Evolutionary conservation across 2,888 invertebrate species (phyloP).

Genomic region (Oasisia sp.): DNA sequence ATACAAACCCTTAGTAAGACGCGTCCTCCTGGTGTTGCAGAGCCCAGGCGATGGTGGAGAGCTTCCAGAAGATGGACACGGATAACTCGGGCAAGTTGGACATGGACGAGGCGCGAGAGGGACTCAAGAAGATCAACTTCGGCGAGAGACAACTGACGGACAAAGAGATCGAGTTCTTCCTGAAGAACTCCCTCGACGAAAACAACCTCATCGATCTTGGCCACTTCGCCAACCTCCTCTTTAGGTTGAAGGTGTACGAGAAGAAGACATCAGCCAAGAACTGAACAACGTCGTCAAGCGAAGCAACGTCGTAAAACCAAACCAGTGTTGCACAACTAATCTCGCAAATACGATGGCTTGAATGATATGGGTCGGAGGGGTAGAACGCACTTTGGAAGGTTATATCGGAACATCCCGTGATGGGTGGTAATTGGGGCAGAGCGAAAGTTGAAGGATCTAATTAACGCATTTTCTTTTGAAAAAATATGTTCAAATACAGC

Average conservation of each 20-base stretch:
- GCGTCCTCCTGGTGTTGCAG: constrained; percentile 41
- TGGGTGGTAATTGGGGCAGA: neutral
- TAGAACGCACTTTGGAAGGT: neutral
- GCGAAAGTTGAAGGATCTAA: neutral
- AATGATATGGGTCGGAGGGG: neutral
- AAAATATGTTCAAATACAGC: neutral
- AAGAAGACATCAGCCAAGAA: constrained; percentile 27
- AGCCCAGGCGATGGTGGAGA: constrained; percentile 57
- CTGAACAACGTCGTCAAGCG: neutral
- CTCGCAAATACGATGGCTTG: neutral
- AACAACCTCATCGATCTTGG: constrained; percentile 59
- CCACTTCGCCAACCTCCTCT: constrained; percentile 57
- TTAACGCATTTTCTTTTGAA: neutral
- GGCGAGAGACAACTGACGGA: constrained; percentile 23
- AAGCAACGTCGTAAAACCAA: neutral
- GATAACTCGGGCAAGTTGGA: constrained; percentile 62
- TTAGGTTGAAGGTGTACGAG: constrained; percentile 59
- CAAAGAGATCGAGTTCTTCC: constrained; percentile 60
- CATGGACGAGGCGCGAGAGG: constrained; percentile 54
- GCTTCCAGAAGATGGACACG: constrained; percentile 58
- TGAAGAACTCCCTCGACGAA: constrained; percentile 57
- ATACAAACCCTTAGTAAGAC: too few relatives aligned
- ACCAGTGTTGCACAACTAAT: neutral
- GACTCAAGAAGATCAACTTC: constrained; percentile 50
- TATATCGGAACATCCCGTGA: neutral